phyloP scores from a whole-genome alignment of 2,113 vertebrate genomes.

The Crotophaga sulcirostris region DNA sequence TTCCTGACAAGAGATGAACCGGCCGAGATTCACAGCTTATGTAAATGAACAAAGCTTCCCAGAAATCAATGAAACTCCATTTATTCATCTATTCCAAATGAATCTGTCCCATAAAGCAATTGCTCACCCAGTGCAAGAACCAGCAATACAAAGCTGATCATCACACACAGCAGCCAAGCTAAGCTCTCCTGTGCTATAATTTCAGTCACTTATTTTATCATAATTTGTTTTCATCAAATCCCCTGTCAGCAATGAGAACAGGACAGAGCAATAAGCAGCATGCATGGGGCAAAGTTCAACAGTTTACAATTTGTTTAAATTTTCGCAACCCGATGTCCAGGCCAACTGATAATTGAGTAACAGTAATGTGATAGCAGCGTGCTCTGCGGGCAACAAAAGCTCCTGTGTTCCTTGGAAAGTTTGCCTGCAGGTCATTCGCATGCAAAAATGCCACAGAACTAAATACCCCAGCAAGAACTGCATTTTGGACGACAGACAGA shows the following conservation, averaged over 20 bases:
- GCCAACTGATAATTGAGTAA: conserved; percentile 38
- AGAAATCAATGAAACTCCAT: background rate
- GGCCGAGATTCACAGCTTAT: background rate
- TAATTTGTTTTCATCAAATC: background rate
- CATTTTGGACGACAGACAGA: background rate
- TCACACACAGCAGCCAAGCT: background rate
- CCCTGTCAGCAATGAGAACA: background rate
- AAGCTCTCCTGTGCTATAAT: background rate
- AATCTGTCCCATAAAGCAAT: background rate
- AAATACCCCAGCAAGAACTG: background rate
- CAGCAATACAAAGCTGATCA: conserved; percentile 20
- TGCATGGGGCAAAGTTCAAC: background rate
- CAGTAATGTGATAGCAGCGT: background rate
- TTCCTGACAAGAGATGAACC: background rate
- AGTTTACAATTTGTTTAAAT: background rate
- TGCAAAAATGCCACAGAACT: background rate
- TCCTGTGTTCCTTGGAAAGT: background rate
- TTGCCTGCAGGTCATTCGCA: background rate
- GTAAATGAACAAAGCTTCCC: conserved; percentile 11
- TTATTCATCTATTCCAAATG: background rate
- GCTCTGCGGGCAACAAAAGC: background rate
- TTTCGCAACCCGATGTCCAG: conserved; percentile 20
- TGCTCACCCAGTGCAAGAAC: background rate
- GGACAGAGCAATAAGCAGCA: background rate
- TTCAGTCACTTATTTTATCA: background rate